Base-by-base conservation (phyloP, 1,140 invertebrate genomes). In the Drosophila equinoxialis region DNA sequence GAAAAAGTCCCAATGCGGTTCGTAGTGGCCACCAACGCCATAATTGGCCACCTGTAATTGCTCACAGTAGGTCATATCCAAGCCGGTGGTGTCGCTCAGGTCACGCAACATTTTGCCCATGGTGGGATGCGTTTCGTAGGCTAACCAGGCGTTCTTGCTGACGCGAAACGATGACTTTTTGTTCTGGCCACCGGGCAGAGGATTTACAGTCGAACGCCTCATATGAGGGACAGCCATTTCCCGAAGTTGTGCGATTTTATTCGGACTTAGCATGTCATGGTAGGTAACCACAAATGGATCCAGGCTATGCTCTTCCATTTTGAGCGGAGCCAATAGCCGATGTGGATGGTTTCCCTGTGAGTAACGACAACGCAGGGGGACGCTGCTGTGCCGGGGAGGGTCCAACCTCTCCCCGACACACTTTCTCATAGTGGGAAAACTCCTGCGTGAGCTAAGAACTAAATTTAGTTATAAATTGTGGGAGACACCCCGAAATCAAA, bases 101-200 rank as follows among this genome's bases (percentile, higher is more conserved):
- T 96, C 93, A 70, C 93, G 93, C 45, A 96, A 96, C 61, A 99
- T 95, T 67, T 93, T 94, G 2, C 93, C 94, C 35, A 99, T 95
- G 17, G 96, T 94, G 37, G 94, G 92, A 84, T 98, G 94, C 81
- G 98, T 97, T 17, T 95, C 93, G 81, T 96, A 96, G 79, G 96
- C 96, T 30, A 99, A 93, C 98, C 98, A 99, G 2, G 97, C 96
- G 77, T 98, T 98, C 93, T 99, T 99, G 92, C 98, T 99, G 85
- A 99, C 99, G 72, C 99, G 95, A 92, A 99, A 99, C 77, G 96
- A 94, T 1, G 98, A 91, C 48, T 79, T 89, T 13, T 69, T 70
- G 13, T 61, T 61, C 6, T 76, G 67, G 0, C 98, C 55, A 95
- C 95, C 92, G 97, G 97, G 71, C 60, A 74, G 57, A 8, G 73